Evolutionary conservation across 2,113 vertebrate species (phyloP).

Genomic region (Thamnaconus septentrionalis): DNA sequence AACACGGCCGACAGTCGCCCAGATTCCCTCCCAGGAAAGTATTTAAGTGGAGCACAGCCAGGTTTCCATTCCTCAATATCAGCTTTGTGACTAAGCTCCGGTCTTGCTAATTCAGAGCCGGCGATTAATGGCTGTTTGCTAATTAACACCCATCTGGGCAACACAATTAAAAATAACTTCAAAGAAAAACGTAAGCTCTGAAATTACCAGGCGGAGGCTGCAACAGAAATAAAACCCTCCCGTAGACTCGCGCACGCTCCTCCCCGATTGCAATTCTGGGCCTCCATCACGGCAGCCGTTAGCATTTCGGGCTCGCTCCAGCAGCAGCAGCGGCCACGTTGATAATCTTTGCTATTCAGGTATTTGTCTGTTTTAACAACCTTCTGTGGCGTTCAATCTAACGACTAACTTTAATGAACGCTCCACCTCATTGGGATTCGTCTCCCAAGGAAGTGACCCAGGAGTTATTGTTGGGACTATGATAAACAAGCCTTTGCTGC

Average conservation of each 20-base stretch:
- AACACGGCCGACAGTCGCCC: slow-evolving; percentile 3
- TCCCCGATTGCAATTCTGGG: no score
- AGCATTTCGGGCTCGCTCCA: no score
- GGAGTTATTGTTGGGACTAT: slow-evolving; percentile 62
- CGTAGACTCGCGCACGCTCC: no score
- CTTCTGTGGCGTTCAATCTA: no score
- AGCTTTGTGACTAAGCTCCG: slow-evolving; percentile 44
- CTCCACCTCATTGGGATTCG: slow-evolving; percentile 57
- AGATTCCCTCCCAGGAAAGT: slow-evolving; percentile 1
- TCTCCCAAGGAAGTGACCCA: slow-evolving; percentile 42
- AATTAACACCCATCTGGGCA: slow-evolving; percentile 58
- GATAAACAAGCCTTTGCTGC: slow-evolving; percentile 61
- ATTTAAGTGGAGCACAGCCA: slow-evolving; percentile 33
- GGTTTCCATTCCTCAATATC: slow-evolving; percentile 43
- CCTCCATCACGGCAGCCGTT: no score
- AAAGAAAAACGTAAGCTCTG: slow-evolving; percentile 59
- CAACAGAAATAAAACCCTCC: slow-evolving; percentile 25
- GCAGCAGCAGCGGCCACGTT: no score
- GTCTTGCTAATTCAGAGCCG: slow-evolving; percentile 37
- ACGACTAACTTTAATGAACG: not conserved
- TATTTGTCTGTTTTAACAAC: no score
- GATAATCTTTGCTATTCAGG: no score
- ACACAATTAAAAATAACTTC: slow-evolving; percentile 71
- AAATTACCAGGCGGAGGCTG: slow-evolving; percentile 47
- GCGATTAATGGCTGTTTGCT: slow-evolving; percentile 62